Evolutionary conservation across 2,888 invertebrate genomes (phyloP).

Genomic region (Acanthosepion pharaonis): DNA sequence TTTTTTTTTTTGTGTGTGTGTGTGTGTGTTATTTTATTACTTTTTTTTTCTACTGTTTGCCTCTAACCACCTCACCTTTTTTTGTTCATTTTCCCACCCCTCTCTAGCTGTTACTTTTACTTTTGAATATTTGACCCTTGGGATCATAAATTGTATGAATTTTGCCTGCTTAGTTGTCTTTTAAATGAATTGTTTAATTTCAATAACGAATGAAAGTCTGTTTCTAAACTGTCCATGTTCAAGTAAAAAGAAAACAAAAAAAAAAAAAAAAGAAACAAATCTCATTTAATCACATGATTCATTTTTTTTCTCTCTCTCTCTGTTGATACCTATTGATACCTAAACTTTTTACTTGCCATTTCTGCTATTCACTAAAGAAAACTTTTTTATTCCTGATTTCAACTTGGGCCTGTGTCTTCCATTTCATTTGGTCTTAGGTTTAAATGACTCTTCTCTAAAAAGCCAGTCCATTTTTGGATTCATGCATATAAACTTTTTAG

Average conservation of each 20-base stretch:
- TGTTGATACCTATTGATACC: not conserved
- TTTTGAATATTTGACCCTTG: not conserved
- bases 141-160: no score
- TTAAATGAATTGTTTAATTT: no score
- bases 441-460: not conserved
- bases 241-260: no score
- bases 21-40: no score
- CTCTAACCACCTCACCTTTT: no score
- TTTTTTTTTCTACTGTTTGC: no score
- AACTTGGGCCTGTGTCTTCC: not conserved
- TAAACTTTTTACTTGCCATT: not conserved
- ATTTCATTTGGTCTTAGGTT: slow-evolving; percentile 20
- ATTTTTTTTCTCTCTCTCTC: not conserved
- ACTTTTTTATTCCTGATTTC: not conserved
- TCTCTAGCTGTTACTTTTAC: not conserved
- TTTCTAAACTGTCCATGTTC: no score
- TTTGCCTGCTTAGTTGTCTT: no score
- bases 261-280: no score
- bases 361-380: not conserved
- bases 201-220: no score
- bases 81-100: no score
- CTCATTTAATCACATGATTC: not conserved
- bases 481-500: not conserved
- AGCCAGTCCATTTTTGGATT: not conserved
- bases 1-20: not conserved